Conservation (phyloP, 2,888 invertebrate species). For the Hemistola chrysoprasaria region DNA sequence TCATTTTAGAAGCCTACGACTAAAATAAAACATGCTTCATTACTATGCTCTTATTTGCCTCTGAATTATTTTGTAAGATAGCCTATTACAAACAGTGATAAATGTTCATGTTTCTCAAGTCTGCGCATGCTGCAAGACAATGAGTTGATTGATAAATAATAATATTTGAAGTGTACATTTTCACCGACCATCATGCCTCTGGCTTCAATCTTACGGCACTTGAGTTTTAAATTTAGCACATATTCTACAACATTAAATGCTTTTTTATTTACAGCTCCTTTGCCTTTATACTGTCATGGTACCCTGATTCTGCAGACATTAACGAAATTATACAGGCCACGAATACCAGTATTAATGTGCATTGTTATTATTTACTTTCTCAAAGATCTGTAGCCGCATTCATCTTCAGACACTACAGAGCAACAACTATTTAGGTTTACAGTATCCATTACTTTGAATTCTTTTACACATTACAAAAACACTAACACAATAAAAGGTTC, state of each 20-base stretch:
- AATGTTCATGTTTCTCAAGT: constrained; percentile 49
- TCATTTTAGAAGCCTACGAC: constrained; percentile 65
- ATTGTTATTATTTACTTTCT: constrained; percentile 36
- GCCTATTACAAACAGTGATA: constrained; percentile 31
- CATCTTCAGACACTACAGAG: constrained; percentile 54
- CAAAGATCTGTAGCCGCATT: constrained; percentile 62
- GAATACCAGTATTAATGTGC: constrained; percentile 34
- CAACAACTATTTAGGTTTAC: constrained; percentile 39
- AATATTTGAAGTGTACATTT: constrained; percentile 14
- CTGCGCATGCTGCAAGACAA: constrained; percentile 66
- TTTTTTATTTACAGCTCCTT: constrained; percentile 65
- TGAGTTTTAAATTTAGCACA: constrained; percentile 52
- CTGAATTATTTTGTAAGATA: constrained; percentile 45
- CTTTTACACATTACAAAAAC: constrained; percentile 50
- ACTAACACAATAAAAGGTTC: constrained; percentile 58
- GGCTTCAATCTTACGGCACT: constrained; percentile 71
- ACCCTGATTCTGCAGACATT: constrained; percentile 46
- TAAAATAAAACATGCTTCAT: constrained; percentile 55
- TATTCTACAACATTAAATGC: constrained; percentile 52
- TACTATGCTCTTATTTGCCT: constrained; percentile 62
- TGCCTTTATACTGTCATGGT: constrained; percentile 33
- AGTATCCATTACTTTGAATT: constrained; percentile 61
- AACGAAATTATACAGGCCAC: constrained; percentile 42
- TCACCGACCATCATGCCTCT: constrained; percentile 52
- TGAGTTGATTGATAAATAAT: constrained; percentile 30